Base-by-base conservation (phyloP, 2,797 vertebrate genomes). In the Calcarius lapponicus region DNA sequence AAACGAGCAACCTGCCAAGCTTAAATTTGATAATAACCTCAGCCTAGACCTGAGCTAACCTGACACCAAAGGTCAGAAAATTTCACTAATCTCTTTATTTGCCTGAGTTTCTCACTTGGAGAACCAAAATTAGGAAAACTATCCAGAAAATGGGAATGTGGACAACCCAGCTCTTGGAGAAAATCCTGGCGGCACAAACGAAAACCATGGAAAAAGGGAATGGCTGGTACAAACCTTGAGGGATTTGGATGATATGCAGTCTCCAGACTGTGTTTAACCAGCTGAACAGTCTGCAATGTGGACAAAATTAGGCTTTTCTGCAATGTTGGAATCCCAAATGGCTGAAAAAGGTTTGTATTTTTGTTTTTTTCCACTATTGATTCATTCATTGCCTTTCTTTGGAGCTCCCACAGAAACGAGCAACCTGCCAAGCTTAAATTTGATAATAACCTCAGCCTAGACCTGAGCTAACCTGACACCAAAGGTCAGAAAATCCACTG, bases 1-100 rank as follows among this genome's bases (percentile, higher is more conserved):
- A 29, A 66, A 54, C 0, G 1, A 72, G 32, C 26, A 42, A 15
- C 11, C 2, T 32, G 28, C 31, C 26, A 10, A 54, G 7, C 8
- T 42, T 42, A 43, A 65, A 73, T 18, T 40, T 58, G 54, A 58
- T 36, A 32, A 82, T 25, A 71, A 50, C 26, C 28, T 80, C n/a
- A 56, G 47, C 43, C 65, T 61, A 43, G 31, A 58, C 20, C 43
- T 62, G 85, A 87, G 54, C 54, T 54, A 70, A 65, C n/a, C 34
- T 48, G 31, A 47, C 16, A 82, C 10, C 54, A 34, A 32, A 19
- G 14, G 7, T 36, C 74, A 85, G 54, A 32, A 74, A 76, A 62
- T 2, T 58, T 14, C 32, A 40, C 56, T 26, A 8, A 12, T 75
- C 16, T 60, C 45, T 76, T 13, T 53, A 10, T 71, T 51, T 73